Conservation (phyloP, 2,113 vertebrate species). For the Bubo bubo region DNA sequence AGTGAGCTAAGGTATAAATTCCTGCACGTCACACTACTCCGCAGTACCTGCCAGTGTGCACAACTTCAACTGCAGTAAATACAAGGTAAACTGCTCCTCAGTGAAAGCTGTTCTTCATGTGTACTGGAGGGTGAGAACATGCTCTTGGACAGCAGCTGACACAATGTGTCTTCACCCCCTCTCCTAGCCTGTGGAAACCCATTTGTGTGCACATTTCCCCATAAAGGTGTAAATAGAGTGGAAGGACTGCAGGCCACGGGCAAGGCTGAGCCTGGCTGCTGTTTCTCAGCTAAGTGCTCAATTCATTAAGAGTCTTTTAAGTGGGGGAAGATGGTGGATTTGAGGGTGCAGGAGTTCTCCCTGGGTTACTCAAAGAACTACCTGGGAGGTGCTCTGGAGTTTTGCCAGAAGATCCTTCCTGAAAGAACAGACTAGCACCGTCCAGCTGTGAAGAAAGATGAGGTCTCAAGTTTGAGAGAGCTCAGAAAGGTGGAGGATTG, state of each 20-base stretch:
- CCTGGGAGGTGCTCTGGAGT: background rate
- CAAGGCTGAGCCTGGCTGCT: background rate
- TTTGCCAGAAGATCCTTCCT: background rate
- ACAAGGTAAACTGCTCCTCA: background rate
- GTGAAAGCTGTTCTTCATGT: background rate
- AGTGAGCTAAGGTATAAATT: background rate
- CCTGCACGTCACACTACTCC: background rate
- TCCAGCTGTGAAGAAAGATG: background rate
- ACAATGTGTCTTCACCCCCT: background rate
- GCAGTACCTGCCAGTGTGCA: background rate
- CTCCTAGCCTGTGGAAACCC: background rate
- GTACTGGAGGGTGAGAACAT: background rate
- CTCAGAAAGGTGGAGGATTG: background rate
- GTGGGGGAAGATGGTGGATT: background rate
- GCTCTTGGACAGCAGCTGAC: background rate
- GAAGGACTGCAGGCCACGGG: background rate
- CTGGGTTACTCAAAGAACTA: background rate
- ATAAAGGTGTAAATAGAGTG: background rate
- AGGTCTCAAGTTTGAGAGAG: background rate
- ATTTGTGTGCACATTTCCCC: background rate
- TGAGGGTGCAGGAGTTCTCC: background rate
- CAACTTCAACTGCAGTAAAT: background rate
- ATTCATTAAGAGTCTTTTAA: background rate
- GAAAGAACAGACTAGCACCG: background rate
- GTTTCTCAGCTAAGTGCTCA: background rate